phyloP scores from a whole-genome alignment of 2,888 invertebrate genomes.

The Ashinkailepas kermadecensis region DNA sequence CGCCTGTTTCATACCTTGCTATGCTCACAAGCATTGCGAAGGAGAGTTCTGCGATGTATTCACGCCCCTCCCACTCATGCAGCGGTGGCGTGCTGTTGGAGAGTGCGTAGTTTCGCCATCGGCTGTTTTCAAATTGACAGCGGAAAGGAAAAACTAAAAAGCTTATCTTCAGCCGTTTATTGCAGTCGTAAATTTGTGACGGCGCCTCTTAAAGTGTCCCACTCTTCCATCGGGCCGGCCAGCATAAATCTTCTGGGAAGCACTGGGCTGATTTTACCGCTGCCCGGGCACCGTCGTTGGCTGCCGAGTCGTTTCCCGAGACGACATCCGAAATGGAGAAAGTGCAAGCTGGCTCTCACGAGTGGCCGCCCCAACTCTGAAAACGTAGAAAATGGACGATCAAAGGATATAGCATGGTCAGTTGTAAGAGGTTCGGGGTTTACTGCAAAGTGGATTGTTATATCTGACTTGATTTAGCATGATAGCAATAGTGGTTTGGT shows the following conservation, averaged over 20 bases:
- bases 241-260: background rate
- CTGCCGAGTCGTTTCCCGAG: background rate
- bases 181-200: background rate
- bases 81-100: background rate
- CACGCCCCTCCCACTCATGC: no score
- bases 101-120: background rate
- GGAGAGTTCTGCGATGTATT: no score
- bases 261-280: background rate
- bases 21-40: no score
- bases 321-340: background rate
- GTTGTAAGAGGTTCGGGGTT: background rate
- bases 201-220: background rate
- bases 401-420: background rate
- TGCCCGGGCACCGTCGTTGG: background rate
- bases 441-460: background rate
- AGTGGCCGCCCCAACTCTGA: background rate
- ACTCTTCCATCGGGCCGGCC: background rate
- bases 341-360: background rate
- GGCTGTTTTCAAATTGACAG: background rate
- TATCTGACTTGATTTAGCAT: background rate
- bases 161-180: slow-evolving; percentile 4
- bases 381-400: slow-evolving; percentile 14
- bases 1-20: no score
- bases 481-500: no score
- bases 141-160: slow-evolving; percentile 6